Percentiles rank a stretch among this genome's conserved stretches.
Conservation (phyloP, 2,797 vertebrate genomes). For the Rhinogobio ventralis region DNA sequence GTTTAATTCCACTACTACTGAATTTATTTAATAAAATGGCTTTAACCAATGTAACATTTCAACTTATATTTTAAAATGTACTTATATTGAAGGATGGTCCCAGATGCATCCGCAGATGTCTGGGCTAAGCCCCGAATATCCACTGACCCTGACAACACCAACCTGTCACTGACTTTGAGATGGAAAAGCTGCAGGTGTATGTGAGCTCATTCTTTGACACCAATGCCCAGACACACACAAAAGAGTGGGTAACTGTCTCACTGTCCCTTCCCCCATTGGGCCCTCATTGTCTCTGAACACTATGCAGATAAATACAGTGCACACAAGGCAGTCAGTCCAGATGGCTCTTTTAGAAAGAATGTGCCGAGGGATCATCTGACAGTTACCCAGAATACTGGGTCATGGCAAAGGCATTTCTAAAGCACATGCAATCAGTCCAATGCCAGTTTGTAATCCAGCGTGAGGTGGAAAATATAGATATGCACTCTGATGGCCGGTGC, state of each 20-base stretch:
- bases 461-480: slow-evolving; percentile 8
- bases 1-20: not conserved
- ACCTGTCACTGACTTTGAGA: slow-evolving; percentile 55
- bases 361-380: slow-evolving; percentile 54
- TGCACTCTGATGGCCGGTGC: not conserved
- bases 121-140: not conserved
- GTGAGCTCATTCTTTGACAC: slow-evolving; percentile 45
- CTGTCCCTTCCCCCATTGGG: slow-evolving; percentile 3
- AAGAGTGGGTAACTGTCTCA: slow-evolving; percentile 7
- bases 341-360: slow-evolving; percentile 53
- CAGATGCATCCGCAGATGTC: slow-evolving; percentile 11
- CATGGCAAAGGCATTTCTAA: slow-evolving; percentile 61
- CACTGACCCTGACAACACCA: slow-evolving; percentile 52
- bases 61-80: not conserved
- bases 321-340: slow-evolving; percentile 35
- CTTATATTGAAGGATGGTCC: not conserved
- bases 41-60: not conserved
- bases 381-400: slow-evolving; percentile 51
- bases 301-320: slow-evolving; percentile 40
- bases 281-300: slow-evolving; percentile 25
- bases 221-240: slow-evolving; percentile 23
- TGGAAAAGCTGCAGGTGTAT: slow-evolving; percentile 73
- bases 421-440: slow-evolving; percentile 37
- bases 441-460: slow-evolving; percentile 27
- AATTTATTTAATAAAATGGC: not conserved